These are phyloP conservation scores for Lycopodina hypogea DNA, from an alignment of 37 sponge, comb jelly and placozoan species.

Conservation along the genomic window DNA sequence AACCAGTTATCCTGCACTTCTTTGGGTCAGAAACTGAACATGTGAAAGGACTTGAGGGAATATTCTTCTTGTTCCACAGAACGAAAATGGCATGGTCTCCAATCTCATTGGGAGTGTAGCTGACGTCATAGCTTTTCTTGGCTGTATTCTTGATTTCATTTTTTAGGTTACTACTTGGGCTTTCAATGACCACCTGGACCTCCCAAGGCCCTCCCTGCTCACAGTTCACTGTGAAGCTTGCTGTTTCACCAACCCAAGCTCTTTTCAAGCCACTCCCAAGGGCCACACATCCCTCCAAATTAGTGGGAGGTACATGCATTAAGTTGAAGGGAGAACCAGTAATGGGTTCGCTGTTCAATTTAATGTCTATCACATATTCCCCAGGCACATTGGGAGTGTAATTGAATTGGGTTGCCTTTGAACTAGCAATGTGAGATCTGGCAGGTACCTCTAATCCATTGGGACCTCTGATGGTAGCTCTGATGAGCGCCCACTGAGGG, in stretches of 20 bases:
- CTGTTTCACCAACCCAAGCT: constrained; percentile 43
- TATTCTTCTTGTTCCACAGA: constrained; percentile 47
- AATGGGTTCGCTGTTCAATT: constrained; percentile 46
- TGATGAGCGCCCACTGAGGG: constrained; percentile 29
- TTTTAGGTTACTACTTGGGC: constrained; percentile 38
- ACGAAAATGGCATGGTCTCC: constrained; percentile 47
- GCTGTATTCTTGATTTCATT: constrained; percentile 23
- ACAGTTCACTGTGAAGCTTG: constrained; percentile 60
- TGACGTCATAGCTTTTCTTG: constrained; percentile 27
- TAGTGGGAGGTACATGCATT: constrained; percentile 32
- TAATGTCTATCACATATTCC: constrained; percentile 53
- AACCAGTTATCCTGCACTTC: constrained; percentile 52
- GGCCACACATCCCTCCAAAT: constrained; percentile 38
- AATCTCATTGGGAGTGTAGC: constrained; percentile 55
- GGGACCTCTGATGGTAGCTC: constrained; percentile 23
- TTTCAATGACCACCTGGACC: constrained; percentile 37
- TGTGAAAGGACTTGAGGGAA: constrained; percentile 66
- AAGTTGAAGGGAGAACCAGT: constrained; percentile 52
- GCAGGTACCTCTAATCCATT: constrained; percentile 28
- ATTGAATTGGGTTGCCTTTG: constrained; percentile 5
- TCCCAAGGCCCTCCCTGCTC: constrained; percentile 68
- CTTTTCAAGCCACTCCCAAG: constrained; percentile 50
- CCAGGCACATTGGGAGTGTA: constrained; percentile 62
- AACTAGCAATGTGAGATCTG: constrained; percentile 10
- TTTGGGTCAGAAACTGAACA: constrained; percentile 53